These are phyloP conservation scores for Alosa alosa DNA, from an alignment of 2,113 vertebrate genomes.

Conservation along the genomic window DNA sequence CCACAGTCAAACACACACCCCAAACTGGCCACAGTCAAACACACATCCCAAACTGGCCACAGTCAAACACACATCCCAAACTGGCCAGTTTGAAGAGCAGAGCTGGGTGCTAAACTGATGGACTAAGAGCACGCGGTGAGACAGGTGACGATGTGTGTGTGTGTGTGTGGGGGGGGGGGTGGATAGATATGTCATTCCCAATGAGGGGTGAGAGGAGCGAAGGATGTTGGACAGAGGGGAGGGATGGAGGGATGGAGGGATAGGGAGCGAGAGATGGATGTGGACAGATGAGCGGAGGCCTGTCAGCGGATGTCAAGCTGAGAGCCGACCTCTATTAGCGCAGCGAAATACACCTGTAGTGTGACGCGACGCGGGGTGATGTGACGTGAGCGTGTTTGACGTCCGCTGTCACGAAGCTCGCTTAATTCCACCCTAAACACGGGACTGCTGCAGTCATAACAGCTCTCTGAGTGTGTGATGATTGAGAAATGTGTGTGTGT, in stretches of 20 bases:
- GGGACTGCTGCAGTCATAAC: constrained; percentile 1
- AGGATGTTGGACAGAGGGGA: not conserved
- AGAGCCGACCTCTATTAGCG: constrained; percentile 7
- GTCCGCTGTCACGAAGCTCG: not conserved
- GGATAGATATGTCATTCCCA: not conserved
- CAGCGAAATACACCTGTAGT: not conserved
- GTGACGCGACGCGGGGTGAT: not conserved
- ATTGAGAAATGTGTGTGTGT: not conserved
- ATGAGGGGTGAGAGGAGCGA: not conserved
- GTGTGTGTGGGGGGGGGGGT: not conserved
- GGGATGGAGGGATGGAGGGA: constrained; percentile 22
- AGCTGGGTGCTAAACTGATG: not conserved
- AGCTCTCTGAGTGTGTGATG: not conserved
- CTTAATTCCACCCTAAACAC: constrained; percentile 18
- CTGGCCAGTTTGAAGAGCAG: not conserved
- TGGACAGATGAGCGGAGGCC: not conserved
- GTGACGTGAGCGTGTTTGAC: not conserved
- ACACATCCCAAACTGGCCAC: no score
- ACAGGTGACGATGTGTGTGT: not conserved
- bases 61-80: not conserved
- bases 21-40: no score
- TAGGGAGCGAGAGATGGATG: not conserved
- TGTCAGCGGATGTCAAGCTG: not conserved
- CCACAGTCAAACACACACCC: no score
- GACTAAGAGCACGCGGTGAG: not conserved